Conservation (phyloP, 2,113 vertebrate species). For the Amphilophus citrinellus region DNA sequence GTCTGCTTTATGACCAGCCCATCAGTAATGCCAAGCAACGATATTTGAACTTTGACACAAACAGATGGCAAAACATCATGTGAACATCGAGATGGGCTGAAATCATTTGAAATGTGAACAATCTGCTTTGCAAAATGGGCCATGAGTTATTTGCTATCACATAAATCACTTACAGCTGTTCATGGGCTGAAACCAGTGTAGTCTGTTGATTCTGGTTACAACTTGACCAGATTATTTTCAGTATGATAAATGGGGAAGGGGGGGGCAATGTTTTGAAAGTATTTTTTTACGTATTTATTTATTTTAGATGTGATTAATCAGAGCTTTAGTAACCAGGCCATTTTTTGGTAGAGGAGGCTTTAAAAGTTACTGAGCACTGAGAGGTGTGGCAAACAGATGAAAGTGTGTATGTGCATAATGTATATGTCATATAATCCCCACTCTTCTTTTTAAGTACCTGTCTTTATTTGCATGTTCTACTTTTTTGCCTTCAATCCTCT, state of each 20-base stretch:
- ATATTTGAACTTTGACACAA: not conserved
- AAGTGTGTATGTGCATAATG: not conserved
- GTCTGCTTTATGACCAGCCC: not conserved
- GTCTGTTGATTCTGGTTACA: not conserved
- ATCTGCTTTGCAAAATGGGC: not conserved
- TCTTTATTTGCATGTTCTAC: not conserved
- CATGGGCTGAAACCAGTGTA: not conserved
- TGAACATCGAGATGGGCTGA: not conserved
- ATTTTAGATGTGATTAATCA: not conserved
- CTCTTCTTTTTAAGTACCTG: not conserved
- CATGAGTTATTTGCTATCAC: not conserved
- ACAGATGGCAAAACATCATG: not conserved
- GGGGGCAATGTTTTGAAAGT: not conserved
- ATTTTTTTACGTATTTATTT: not conserved
- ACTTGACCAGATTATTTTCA: not conserved
- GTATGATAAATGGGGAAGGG: accelerated
- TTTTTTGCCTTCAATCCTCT: not conserved
- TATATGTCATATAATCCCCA: not conserved
- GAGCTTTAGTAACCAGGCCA: not conserved
- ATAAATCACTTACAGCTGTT: not conserved
- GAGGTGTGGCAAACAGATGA: not conserved
- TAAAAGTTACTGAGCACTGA: not conserved
- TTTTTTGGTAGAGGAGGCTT: not conserved
- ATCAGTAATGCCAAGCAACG: not conserved
- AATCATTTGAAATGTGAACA: not conserved